These are phyloP conservation scores for Delphinapterus leucas DNA, from an alignment of 2,113 vertebrate species.

Conservation along the genomic window DNA sequence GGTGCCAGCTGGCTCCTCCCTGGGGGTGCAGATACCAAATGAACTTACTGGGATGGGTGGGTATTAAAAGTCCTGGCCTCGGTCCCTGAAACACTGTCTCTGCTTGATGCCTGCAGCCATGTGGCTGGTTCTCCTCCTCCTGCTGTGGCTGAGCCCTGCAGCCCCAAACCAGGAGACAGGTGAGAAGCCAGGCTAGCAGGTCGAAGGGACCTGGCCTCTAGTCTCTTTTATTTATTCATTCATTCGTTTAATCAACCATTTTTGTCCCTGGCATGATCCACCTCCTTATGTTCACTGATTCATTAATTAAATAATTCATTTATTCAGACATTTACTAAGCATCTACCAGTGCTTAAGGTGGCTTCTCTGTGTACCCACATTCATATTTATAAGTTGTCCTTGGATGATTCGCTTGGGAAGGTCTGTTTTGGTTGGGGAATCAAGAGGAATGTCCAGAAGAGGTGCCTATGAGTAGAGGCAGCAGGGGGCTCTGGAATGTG, in stretches of 20 bases:
- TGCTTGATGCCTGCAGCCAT: neutral
- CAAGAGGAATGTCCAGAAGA: neutral
- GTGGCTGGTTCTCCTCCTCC: slow-evolving; percentile 23
- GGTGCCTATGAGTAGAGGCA: neutral
- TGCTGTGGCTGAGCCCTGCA: slow-evolving; percentile 38
- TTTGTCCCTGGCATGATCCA: neutral
- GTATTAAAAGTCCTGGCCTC: neutral
- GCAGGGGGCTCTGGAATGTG: neutral
- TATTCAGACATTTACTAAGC: neutral
- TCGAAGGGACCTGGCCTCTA: neutral
- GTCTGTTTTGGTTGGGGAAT: neutral
- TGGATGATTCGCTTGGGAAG: neutral
- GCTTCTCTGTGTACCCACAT: neutral
- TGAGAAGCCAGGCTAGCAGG: slow-evolving; percentile 39
- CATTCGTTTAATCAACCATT: neutral
- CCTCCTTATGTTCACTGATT: neutral
- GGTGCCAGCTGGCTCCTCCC: slow-evolving; percentile 34
- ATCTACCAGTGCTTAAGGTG: neutral
- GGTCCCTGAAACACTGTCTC: neutral
- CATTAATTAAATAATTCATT: neutral
- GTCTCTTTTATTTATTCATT: neutral
- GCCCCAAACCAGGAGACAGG: slow-evolving; percentile 23
- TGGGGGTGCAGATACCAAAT: neutral
- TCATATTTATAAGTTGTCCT: neutral
- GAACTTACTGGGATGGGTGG: neutral